These are phyloP conservation scores for Drosophila histrio DNA, from an alignment of 2,888 invertebrate species.

Conservation along the genomic window DNA sequence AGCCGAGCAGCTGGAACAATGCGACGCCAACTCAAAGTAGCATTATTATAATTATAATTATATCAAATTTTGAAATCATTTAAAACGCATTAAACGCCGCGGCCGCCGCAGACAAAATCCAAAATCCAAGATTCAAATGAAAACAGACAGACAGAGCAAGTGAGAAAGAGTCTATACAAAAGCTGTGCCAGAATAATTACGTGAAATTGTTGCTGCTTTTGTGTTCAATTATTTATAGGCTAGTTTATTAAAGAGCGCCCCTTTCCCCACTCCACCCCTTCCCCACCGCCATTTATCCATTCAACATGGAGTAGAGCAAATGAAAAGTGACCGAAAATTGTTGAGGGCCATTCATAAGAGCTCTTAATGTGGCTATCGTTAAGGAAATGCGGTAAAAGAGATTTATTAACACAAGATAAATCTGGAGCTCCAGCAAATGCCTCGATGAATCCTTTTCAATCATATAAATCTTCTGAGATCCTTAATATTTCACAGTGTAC, in stretches of 20 bases:
- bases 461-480: neutral
- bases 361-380: slow-evolving; percentile 38
- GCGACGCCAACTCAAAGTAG: slow-evolving; percentile 42
- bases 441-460: neutral
- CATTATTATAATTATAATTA: slow-evolving; percentile 75
- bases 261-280: neutral
- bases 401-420: slow-evolving; percentile 27
- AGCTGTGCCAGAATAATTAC: slow-evolving; percentile 55
- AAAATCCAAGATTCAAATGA: neutral
- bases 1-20: slow-evolving; percentile 42
- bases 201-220: slow-evolving; percentile 55
- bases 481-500: too few relatives aligned
- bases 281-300: neutral
- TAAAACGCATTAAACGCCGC: slow-evolving; percentile 78
- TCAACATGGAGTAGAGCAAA: slow-evolving; percentile 6
- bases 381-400: slow-evolving; percentile 5
- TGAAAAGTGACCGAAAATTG: slow-evolving; percentile 50
- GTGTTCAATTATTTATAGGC: slow-evolving; percentile 75
- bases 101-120: slow-evolving; percentile 48
- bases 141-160: slow-evolving; percentile 17
- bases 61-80: slow-evolving; percentile 80
- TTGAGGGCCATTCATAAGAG: slow-evolving; percentile 50
- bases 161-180: slow-evolving; percentile 19
- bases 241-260: slow-evolving; percentile 58
- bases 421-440: neutral